Percentiles rank a stretch among this genome's conserved stretches.
Conservation (phyloP, 2,797 vertebrate genomes). For the Odontamblyopus rebecca region DNA sequence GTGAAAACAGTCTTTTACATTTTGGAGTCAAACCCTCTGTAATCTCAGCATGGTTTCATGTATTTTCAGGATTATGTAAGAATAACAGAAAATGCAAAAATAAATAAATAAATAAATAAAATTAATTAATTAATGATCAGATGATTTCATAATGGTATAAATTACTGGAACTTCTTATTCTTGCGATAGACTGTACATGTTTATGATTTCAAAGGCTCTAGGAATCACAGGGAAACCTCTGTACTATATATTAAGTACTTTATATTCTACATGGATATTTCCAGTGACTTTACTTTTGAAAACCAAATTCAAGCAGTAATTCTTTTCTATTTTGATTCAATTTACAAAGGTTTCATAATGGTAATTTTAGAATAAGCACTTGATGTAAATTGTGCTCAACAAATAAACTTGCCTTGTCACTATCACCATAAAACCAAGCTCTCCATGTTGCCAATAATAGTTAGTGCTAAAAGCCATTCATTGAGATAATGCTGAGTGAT, state of each 20-base stretch:
- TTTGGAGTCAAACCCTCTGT: background rate
- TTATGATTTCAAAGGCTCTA: background rate
- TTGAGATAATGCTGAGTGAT: slow-evolving; percentile 13
- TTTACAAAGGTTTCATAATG: too few relatives aligned
- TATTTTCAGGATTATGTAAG: too few relatives aligned
- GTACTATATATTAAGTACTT: background rate
- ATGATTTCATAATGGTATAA: background rate
- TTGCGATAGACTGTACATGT: background rate
- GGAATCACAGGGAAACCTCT: background rate
- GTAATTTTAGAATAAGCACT: too few relatives aligned
- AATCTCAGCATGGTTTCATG: background rate
- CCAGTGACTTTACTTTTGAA: background rate
- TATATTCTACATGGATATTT: background rate
- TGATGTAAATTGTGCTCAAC: background rate
- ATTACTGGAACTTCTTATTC: background rate
- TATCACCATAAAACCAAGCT: background rate
- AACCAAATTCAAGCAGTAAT: too few relatives aligned
- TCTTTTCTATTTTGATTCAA: too few relatives aligned
- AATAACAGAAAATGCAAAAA: too few relatives aligned
- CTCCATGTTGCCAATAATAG: slow-evolving; percentile 5
- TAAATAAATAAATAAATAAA: too few relatives aligned
- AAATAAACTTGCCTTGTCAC: background rate
- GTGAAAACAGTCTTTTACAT: too few relatives aligned
- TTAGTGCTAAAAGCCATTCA: slow-evolving; percentile 11
- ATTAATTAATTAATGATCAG: background rate